Evolutionary conservation across 30 jellyfish, hydroid and myxozoan species (phyloP), one percentile per base, ranked within the genome.

Genomic region (Aurelia coerulea): DNA sequence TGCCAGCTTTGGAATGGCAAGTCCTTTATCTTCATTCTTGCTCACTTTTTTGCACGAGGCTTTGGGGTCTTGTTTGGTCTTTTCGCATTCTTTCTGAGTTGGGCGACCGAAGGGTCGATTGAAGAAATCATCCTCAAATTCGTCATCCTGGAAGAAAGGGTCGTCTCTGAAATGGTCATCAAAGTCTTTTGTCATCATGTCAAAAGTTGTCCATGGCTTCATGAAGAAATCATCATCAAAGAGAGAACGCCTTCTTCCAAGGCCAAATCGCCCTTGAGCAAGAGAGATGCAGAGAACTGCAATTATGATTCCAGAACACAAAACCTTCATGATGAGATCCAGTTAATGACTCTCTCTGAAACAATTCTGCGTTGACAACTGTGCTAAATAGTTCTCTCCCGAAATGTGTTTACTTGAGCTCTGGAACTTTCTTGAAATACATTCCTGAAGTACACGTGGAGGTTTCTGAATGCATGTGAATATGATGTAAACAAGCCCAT

Each of bases 191-290:
- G 74, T 66, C 83, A 81, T 54, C 90, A 81, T 66, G 66, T 81
- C 90, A 53, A 81, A 81, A 16, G 90, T 81, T 49, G 90, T 32
- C 90, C 90, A 81, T 11, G 90, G 90, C 37, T 65, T 49, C 63
- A 58, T 19, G 42, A 77, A 77, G 31, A 81, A 81, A 32, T 65
- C 67, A 68, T 81, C 90, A 12, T 46, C 56, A 14, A 46, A 46
- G 6, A 46, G 14, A 0, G 56, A 46, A 4, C 56, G 15, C 56
- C 14, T 8, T 46, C 15, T 8, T 46, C 56, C 56, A 46, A 46
- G 56, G 56, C 56, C 56, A 46, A 46, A 46, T 46, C 56, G 56
- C 14, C 56, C 56, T 46, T 46, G 56, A 46, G 56, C 56, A 7
- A 65, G 15, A 1, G 84, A 62, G 72, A 53, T 17, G 90, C 67